phyloP scores from a whole-genome alignment of 1,140 invertebrate genomes.

The Tetramorium simillimum region DNA sequence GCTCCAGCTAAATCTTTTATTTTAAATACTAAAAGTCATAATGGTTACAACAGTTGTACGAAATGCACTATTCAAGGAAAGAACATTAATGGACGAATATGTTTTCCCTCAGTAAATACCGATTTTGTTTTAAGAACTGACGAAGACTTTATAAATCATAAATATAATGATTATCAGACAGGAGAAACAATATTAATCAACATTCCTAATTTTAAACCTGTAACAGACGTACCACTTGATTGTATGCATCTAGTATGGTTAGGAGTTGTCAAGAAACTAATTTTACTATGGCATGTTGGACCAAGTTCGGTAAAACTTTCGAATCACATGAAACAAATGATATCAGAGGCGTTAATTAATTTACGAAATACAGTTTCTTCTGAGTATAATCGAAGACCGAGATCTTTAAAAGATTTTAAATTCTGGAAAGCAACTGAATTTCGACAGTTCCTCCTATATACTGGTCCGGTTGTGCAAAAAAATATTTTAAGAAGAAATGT shows the following conservation, averaged over 20 bases:
- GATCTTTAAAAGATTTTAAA: slow-evolving; percentile 1
- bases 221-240: background rate
- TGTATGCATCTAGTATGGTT: background rate
- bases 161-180: background rate
- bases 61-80: background rate
- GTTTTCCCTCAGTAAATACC: background rate
- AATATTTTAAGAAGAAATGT: background rate
- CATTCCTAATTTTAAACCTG: background rate
- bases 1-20: background rate
- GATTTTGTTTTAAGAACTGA: background rate
- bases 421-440: slow-evolving; percentile 20
- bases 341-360: background rate
- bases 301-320: background rate
- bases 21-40: background rate
- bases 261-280: slow-evolving; percentile 11
- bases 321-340: background rate
- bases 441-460: background rate
- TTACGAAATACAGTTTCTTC: background rate
- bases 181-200: background rate
- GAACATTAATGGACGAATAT: background rate
- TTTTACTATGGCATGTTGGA: slow-evolving; percentile 8
- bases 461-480: background rate
- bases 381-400: background rate
- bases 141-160: background rate
- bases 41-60: background rate